These are phyloP conservation scores for Amphiduros pacificus DNA, from an alignment of 2,888 invertebrate genomes.

Conservation along the genomic window DNA sequence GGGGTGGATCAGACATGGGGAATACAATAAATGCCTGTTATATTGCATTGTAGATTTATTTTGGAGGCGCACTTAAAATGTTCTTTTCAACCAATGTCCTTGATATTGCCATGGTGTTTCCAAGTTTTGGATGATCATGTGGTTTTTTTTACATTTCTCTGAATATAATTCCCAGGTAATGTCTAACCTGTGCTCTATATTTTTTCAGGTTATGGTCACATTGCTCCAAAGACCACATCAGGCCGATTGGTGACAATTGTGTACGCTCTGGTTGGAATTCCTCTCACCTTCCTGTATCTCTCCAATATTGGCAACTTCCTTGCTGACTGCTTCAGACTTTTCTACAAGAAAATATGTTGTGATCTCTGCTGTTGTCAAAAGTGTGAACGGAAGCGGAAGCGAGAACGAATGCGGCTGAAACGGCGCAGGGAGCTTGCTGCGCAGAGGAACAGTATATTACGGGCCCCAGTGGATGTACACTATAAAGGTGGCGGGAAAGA, in stretches of 20 bases:
- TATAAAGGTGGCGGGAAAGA: not conserved
- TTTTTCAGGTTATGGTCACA: conserved; percentile 40
- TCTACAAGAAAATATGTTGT: conserved; percentile 38
- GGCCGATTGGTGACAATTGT: conserved; percentile 38
- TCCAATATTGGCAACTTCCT: conserved; percentile 43
- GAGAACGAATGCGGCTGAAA: conserved; percentile 23
- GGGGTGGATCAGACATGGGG: too few relatives aligned
- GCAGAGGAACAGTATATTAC: conserved; percentile 11
- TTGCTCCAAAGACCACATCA: conserved; percentile 37
- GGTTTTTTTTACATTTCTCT: too few relatives aligned
- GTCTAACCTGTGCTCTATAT: not conserved
- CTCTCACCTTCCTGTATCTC: conserved; percentile 38
- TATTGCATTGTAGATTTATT: too few relatives aligned
- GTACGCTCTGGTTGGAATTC: conserved; percentile 40
- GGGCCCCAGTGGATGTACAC: not conserved
- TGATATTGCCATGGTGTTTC: too few relatives aligned
- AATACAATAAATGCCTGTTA: too few relatives aligned
- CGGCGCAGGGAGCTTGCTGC: conserved; percentile 8
- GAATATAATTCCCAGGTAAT: too few relatives aligned
- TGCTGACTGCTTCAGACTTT: conserved; percentile 37
- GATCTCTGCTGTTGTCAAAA: conserved; percentile 36
- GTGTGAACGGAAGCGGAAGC: conserved; percentile 31
- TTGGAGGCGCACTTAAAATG: too few relatives aligned
- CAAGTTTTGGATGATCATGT: too few relatives aligned
- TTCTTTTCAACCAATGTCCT: too few relatives aligned